Conservation (phyloP, 2,888 invertebrate species). For the Osmoderma eremita region DNA sequence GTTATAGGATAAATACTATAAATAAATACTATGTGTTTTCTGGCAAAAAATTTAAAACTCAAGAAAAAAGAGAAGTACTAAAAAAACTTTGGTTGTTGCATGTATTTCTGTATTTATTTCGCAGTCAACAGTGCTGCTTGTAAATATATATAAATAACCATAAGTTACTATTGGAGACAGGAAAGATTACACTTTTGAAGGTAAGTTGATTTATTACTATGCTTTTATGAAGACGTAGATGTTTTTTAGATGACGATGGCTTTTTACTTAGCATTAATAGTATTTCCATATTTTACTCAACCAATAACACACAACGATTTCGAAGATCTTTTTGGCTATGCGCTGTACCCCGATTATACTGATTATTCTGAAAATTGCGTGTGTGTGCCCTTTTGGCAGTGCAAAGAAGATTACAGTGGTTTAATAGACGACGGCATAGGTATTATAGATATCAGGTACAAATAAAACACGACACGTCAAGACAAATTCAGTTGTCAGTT, state of each 20-base stretch:
- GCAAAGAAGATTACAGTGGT: constrained; percentile 57
- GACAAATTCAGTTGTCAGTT: not conserved
- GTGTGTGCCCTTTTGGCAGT: constrained; percentile 60
- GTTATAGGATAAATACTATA: too few species aligned
- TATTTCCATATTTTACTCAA: not conserved
- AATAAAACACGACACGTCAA: not conserved
- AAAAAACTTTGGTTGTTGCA: too few species aligned
- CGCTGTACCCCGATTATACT: constrained; percentile 1
- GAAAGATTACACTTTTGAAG: too few species aligned
- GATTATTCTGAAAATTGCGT: constrained; percentile 50
- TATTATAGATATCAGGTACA: constrained; percentile 54
- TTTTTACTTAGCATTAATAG: constrained; percentile 12
- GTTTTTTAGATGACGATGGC: constrained; percentile 18
- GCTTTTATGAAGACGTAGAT: too few species aligned
- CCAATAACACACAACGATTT: constrained; percentile 10
- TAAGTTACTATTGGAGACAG: too few species aligned
- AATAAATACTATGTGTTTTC: too few species aligned
- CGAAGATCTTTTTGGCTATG: constrained; percentile 12
- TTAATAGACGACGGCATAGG: constrained; percentile 54
- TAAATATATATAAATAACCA: too few species aligned
- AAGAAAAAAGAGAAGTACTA: too few species aligned
- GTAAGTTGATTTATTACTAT: too few species aligned
- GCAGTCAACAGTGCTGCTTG: too few species aligned
- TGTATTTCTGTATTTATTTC: too few species aligned
- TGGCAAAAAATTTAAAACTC: too few species aligned